Conservation (phyloP, 2,797 vertebrate species). For the Danio choprae region DNA sequence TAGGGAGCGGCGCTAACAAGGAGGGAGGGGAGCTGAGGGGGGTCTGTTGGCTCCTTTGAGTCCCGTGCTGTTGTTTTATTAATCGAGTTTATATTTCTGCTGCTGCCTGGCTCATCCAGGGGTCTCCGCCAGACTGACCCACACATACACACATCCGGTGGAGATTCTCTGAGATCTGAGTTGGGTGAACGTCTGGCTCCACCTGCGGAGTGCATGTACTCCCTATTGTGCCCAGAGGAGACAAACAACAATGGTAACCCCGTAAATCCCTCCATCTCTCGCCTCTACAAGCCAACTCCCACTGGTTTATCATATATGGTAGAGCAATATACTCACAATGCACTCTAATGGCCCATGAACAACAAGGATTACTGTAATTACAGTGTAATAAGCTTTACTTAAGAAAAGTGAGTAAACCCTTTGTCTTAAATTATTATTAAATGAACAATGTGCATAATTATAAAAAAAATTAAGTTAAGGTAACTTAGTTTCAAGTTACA, state of each 20-base stretch:
- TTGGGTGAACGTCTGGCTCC: conserved; percentile 57
- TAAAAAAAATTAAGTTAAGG: too few relatives aligned
- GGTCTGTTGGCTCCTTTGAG: conserved; percentile 65
- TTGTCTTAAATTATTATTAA: too few relatives aligned
- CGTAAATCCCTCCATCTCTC: conserved; percentile 28
- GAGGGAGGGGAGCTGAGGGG: conserved; percentile 39
- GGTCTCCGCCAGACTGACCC: conserved; percentile 69
- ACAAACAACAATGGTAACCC: conserved; percentile 43
- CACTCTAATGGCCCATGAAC: too few relatives aligned
- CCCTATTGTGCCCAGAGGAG: conserved; percentile 56
- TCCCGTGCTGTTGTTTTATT: conserved; percentile 77
- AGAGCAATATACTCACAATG: neutral
- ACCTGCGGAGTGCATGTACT: conserved; percentile 64
- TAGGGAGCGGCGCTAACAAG: conserved; percentile 59
- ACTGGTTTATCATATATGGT: neutral
- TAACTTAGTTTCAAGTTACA: too few relatives aligned
- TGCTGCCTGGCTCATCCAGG: conserved; percentile 62
- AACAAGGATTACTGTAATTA: too few relatives aligned
- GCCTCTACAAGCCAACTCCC: conserved; percentile 26
- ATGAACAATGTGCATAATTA: too few relatives aligned
- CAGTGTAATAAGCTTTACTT: too few relatives aligned
- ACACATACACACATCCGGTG: conserved; percentile 44
- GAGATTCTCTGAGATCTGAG: conserved; percentile 60
- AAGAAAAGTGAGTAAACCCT: too few relatives aligned
- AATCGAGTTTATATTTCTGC: conserved; percentile 73